Evolutionary conservation across 2,888 invertebrate genomes (phyloP), one percentile per base, ranked within the genome.

Genomic region (Orthosia incerta): DNA sequence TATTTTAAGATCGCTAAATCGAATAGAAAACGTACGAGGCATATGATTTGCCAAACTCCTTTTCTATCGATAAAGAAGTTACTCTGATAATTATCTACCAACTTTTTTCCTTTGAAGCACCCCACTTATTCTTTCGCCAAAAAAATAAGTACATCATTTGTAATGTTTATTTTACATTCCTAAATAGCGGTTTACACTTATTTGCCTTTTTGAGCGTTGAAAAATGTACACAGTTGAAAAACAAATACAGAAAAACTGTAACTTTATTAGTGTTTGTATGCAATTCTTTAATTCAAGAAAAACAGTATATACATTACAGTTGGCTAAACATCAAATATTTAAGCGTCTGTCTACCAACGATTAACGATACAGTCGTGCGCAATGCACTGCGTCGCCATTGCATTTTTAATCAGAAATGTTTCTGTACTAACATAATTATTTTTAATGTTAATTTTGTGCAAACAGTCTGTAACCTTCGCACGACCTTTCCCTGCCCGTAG

Each of bases 311-410:
- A 55, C 20, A 55, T 60, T 71, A 23, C 16, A 60, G 50, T 72
- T 79, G 73, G 73, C 73, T 65, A 57, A 79, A 65, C 65, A 66
- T 74, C 56, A 79, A 77, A 62, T 77, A 77, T 77, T 66, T 79
- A 61, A 48, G 50, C 45, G 23, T 48, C 61, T 57, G 50, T 48
- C 51, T 66, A 31, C 46, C 11, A 39, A 53, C 48, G 45, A 80
- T 59, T 55, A 74, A 74, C 59, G 53, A 55, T n/a, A 66, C 68
- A 69, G 39, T 15, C 51, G 81, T 59, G 56, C 26, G 55, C 55
- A 16, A 46, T 69, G 51, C 63, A 59, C 26, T 59, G 53, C 61
- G 50, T 70, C 51, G 76, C n/a, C 45, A 26, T 48, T 66, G 68
- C 68, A 78, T 74, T 75, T 75, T 73, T 59, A 75, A 75, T 66